phyloP scores from a whole-genome alignment of 1,140 invertebrate genomes.

The Cardiocondyla obscurior region DNA sequence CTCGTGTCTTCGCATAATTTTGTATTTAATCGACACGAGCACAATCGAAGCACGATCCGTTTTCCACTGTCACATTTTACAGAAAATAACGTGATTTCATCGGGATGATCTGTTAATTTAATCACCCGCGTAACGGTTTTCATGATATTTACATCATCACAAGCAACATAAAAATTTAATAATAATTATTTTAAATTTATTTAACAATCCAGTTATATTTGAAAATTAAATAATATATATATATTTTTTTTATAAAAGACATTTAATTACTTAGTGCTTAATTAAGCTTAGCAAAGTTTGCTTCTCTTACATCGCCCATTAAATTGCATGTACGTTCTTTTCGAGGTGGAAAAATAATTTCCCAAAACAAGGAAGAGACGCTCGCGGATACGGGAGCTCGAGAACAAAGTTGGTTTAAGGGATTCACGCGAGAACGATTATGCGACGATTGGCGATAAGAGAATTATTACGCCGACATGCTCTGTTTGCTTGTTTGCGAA shows the following conservation, averaged over 20 bases:
- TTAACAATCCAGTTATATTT: too few species aligned
- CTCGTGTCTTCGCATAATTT: slow-evolving; percentile 16
- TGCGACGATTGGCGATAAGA: slow-evolving; percentile 52
- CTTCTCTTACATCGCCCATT: not conserved
- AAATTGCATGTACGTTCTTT: too few species aligned
- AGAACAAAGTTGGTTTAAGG: slow-evolving; percentile 14
- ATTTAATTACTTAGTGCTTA: not conserved
- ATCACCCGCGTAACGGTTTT: not conserved
- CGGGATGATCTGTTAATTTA: not conserved
- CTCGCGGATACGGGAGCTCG: not conserved
- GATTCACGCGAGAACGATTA: slow-evolving; percentile 52
- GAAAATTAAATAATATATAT: not conserved
- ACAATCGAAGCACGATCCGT: not conserved
- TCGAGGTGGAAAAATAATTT: not conserved
- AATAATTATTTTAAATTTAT: not conserved
- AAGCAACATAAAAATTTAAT: not conserved
- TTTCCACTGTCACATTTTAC: not conserved
- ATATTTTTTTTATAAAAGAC: not conserved
- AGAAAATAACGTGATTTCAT: not conserved
- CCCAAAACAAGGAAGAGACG: not conserved
- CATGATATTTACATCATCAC: not conserved
- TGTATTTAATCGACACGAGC: not conserved
- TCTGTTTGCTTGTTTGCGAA: slow-evolving; percentile 35
- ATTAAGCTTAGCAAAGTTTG: not conserved
- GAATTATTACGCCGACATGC: slow-evolving; percentile 37